Base-by-base conservation (phyloP, 2,888 invertebrate genomes). In the Monochamus alternatus region DNA sequence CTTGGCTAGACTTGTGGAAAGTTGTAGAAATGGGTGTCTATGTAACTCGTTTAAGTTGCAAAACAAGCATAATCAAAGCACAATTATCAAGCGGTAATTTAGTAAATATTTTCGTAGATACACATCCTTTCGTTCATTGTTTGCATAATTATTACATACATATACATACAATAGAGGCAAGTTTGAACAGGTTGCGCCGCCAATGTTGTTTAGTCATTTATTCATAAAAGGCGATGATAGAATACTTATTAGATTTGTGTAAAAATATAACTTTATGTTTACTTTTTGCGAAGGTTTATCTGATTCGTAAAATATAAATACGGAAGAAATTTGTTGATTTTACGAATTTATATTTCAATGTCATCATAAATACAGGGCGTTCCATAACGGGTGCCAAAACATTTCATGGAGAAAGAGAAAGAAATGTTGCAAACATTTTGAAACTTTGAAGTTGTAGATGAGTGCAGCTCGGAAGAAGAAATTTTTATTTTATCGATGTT, bases 1-100 rank as follows among this genome's bases (percentile, higher is more conserved):
- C 60, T 59, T 38, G 68, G 68, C 22, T 58, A 69, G 60, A 3
- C 44, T 69, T 30, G 60, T 60, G 30, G 69, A 69, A 69, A 69
- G 69, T 69, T 60, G 60, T 69, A n/a, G 47, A 47, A 47, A 31
- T 60, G 38, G 43, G 14, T 22, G 30, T 43, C 52, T 55, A 31
- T 47, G n/a, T 51, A 14, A 43, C 12, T 60, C 12, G 30, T 68
- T 68, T 68, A 43, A 68, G 60, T 69, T 69, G 47, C 60, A 69
- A 69, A 44, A 47, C 47, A 69, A 60, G 59, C 59, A 14, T 30
- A 3, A 10, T 30, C 30, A 22, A 69, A 59, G 4, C 32, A 32
- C 32, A 65, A 67, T 55, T 32, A 67, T 55, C 52, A 43, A 68
- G 55, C 22, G 43, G 68, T 44, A 44, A 60, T 60, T 60, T 69